A percentile compares a stretch with the other conserved stretches of the same genome.
Conservation (phyloP, 2,797 vertebrate genomes). For the Naso thynnoides region DNA sequence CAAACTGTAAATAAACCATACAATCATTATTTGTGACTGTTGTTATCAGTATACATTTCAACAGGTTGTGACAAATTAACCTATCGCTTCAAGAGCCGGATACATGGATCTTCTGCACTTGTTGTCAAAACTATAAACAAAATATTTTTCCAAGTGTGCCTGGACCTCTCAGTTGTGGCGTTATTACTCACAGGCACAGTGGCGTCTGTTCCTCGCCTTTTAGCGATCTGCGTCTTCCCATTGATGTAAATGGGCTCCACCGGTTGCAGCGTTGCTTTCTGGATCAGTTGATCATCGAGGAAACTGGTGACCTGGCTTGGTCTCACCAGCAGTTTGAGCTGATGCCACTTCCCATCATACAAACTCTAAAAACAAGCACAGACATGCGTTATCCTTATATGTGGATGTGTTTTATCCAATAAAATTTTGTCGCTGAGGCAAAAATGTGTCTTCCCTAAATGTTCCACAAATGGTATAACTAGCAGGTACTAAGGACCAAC, state of each 20-base stretch:
- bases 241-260: conserved; percentile 87
- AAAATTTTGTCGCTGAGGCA: conserved; percentile 26
- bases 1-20: no score
- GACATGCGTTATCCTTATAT: conserved; percentile 7
- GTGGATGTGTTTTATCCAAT: conserved; percentile 22
- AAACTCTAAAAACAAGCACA: conserved; percentile 71
- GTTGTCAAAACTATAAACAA: background rate
- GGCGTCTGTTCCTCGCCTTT: conserved; percentile 71
- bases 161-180: background rate
- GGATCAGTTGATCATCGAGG: conserved; percentile 80
- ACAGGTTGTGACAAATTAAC: background rate
- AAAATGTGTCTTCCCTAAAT: conserved; percentile 25
- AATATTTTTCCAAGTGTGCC: background rate
- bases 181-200: conserved; percentile 82
- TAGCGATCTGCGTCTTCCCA: conserved; percentile 86
- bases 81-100: background rate
- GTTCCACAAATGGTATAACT: conserved; percentile 28
- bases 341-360: conserved; percentile 88
- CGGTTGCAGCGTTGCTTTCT: conserved; percentile 69
- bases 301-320: conserved; percentile 73
- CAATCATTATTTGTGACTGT: background rate
- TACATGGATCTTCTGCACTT: background rate
- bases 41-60: background rate
- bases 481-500: conserved; percentile 14
- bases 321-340: conserved; percentile 85